Conservation (phyloP, 2,888 invertebrate genomes). For the Xanthostigma xanthostigma region DNA sequence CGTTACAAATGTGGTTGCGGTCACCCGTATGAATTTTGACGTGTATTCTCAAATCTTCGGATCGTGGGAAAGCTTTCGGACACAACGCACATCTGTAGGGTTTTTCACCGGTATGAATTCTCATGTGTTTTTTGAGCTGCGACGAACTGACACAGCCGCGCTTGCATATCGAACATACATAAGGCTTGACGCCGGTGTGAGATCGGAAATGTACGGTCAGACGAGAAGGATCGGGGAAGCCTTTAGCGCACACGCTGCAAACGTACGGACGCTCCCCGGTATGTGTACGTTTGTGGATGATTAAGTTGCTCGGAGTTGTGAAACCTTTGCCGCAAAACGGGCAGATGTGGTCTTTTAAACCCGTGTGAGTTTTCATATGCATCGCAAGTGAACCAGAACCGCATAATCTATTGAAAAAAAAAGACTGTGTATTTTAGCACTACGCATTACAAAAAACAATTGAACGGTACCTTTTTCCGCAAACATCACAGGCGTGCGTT, state of each 20-base stretch:
- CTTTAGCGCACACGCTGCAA: slow-evolving; percentile 30
- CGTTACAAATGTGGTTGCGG: slow-evolving; percentile 24
- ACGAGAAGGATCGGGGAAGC: slow-evolving; percentile 33
- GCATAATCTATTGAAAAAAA: slow-evolving; percentile 19
- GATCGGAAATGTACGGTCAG: slow-evolving; percentile 32
- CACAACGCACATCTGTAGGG: slow-evolving; percentile 28
- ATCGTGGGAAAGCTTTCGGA: slow-evolving; percentile 25
- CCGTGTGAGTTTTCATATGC: slow-evolving; percentile 36
- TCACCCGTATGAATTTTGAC: slow-evolving; percentile 27
- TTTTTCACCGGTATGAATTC: slow-evolving; percentile 32
- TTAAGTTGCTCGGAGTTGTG: slow-evolving; percentile 26
- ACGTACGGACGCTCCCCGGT: slow-evolving; percentile 28
- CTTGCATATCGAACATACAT: slow-evolving; percentile 24
- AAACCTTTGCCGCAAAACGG: slow-evolving; percentile 28
- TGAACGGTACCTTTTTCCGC: slow-evolving; percentile 24
- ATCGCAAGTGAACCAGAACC: slow-evolving; percentile 27
- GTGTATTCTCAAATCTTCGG: slow-evolving; percentile 26
- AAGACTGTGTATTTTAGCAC: no score
- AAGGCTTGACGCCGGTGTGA: slow-evolving; percentile 32
- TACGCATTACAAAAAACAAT: no score
- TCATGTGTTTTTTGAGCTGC: slow-evolving; percentile 29
- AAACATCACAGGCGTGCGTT: slow-evolving; percentile 25
- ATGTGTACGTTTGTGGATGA: slow-evolving; percentile 27
- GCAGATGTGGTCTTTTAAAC: slow-evolving; percentile 26
- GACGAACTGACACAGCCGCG: slow-evolving; percentile 28